Evolutionary conservation across 2,888 invertebrate genomes (phyloP).

Genomic region (Pachymerium ferrugineum): DNA sequence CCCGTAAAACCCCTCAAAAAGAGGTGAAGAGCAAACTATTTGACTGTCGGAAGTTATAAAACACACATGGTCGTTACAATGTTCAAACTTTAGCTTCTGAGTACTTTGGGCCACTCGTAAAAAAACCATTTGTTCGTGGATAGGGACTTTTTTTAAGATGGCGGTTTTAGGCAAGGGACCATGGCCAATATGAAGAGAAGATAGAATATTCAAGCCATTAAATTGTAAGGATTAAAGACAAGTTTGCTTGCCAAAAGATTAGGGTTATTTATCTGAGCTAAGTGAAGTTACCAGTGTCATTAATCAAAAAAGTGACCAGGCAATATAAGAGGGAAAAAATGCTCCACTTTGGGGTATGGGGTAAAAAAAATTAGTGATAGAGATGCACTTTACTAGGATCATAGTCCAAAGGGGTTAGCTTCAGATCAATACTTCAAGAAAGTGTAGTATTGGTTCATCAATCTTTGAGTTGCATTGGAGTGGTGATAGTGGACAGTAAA

Average conservation of each 20-base stretch:
- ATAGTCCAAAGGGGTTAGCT: neutral
- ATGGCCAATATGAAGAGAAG: too few relatives aligned
- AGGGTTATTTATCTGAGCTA: neutral
- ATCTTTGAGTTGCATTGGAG: too few relatives aligned
- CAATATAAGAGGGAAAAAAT: neutral
- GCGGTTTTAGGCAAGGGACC: neutral
- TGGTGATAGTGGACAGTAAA: too few relatives aligned
- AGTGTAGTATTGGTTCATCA: neutral
- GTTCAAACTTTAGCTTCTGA: constrained; percentile 6
- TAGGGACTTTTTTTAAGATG: neutral
- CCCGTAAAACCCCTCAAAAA: neutral
- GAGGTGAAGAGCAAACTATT: constrained; percentile 9
- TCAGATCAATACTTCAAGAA: neutral
- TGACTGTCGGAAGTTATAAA: constrained; percentile 12
- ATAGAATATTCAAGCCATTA: neutral
- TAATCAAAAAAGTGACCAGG: neutral
- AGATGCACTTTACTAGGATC: neutral
- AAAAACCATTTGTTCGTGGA: neutral
- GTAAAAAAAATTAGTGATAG: neutral
- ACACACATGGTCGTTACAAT: constrained; percentile 9
- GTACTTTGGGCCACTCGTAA: constrained; percentile 18
- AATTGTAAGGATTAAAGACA: neutral
- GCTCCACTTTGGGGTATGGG: neutral
- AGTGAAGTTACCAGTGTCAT: constrained; percentile 3
- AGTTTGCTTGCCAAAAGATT: neutral